These are phyloP conservation scores for Coelopa frigida DNA, from an alignment of 1,140 invertebrate species.

Conservation along the genomic window DNA sequence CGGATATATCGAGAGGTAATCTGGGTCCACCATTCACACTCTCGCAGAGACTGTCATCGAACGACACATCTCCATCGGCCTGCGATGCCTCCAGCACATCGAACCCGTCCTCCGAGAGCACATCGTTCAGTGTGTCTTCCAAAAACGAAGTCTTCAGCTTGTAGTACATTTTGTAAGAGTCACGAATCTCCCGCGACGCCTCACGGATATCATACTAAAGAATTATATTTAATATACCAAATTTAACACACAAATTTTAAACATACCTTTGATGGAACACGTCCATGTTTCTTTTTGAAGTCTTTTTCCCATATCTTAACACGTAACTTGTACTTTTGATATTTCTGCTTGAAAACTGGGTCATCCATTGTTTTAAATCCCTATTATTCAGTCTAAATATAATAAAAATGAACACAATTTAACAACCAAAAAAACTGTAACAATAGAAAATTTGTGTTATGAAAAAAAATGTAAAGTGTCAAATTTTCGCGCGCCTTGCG, in stretches of 20 bases:
- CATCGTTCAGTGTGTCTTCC: constrained; percentile 58
- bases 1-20: constrained; percentile 25
- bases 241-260: constrained; percentile 9
- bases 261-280: constrained; percentile 64
- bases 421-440: too few species aligned
- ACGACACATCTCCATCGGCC: constrained; percentile 22
- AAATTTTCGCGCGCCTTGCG: too few species aligned
- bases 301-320: constrained; percentile 74
- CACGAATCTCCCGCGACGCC: constrained; percentile 59
- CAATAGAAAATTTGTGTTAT: too few species aligned
- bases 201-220: constrained; percentile 67
- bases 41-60: constrained; percentile 12
- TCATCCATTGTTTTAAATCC: constrained; percentile 36
- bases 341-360: constrained; percentile 34
- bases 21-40: constrained; percentile 25
- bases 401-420: background rate
- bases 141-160: constrained; percentile 65
- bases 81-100: constrained; percentile 43
- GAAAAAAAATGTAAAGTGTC: too few species aligned
- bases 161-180: constrained; percentile 76
- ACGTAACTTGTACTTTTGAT: constrained; percentile 58
- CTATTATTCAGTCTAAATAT: background rate
- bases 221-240: constrained; percentile 14
- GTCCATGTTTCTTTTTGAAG: constrained; percentile 59
- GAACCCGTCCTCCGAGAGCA: constrained; percentile 42